Conservation (phyloP, 2,888 invertebrate species). For the Syritta pipiens region DNA sequence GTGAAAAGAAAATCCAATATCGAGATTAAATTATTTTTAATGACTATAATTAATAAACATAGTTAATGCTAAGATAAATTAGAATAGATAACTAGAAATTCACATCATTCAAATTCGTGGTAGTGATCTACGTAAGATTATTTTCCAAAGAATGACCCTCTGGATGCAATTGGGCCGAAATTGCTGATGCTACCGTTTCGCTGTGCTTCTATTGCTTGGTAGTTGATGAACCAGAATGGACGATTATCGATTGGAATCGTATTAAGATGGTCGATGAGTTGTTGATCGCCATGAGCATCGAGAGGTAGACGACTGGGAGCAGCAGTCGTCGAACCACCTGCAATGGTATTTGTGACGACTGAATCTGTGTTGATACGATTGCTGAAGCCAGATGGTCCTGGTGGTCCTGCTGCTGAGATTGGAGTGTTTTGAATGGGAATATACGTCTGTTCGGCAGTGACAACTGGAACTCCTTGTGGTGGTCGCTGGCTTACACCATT, state of each 20-base stretch:
- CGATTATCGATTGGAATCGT: conserved; percentile 84
- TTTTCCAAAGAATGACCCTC: conserved; percentile 73
- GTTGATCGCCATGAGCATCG: conserved; percentile 84
- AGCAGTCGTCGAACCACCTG: not conserved
- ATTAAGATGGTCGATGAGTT: conserved; percentile 83
- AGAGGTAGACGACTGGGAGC: conserved; percentile 80
- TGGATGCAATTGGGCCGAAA: conserved; percentile 70
- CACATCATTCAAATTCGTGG: too few species aligned
- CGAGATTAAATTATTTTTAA: too few species aligned
- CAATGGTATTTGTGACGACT: conserved; percentile 4
- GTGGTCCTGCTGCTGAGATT: not conserved
- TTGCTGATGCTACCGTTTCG: conserved; percentile 76
- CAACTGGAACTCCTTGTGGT: conserved; percentile 73
- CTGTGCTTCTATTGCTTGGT: conserved; percentile 83
- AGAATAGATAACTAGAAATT: too few species aligned
- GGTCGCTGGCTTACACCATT: conserved; percentile 73
- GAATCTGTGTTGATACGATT: conserved; percentile 18
- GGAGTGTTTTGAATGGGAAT: conserved; percentile 41
- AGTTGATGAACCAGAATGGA: conserved; percentile 88
- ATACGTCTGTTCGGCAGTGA: conserved; percentile 70
- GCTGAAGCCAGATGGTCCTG: too few species aligned
- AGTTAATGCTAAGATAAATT: too few species aligned
- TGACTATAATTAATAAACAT: too few species aligned
- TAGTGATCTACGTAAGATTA: too few species aligned
- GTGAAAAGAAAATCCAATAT: too few species aligned